Conservation (phyloP, 2,888 invertebrate genomes). For the Mactromeris polynyma region DNA sequence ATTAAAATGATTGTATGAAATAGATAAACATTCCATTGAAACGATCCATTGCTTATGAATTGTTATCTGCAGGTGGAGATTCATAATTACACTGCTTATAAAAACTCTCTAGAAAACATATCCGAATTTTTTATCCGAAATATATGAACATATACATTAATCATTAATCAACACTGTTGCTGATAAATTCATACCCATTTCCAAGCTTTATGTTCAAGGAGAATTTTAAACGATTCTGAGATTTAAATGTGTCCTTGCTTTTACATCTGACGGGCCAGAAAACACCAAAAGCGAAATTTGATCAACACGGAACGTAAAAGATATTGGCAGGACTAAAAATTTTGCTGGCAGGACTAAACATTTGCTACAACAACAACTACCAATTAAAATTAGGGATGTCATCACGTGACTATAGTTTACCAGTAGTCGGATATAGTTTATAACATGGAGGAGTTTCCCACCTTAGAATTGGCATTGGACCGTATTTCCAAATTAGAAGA, state of each 20-base stretch:
- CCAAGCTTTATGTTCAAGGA: no score
- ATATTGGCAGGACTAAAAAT: no score
- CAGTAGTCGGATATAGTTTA: no score
- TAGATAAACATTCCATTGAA: background rate
- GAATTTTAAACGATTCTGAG: background rate
- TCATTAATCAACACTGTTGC: no score
- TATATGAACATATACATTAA: background rate
- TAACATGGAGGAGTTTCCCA: constrained; percentile 69
- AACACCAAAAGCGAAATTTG: background rate
- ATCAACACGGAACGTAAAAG: no score
- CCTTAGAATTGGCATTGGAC: constrained; percentile 80
- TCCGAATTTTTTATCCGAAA: background rate
- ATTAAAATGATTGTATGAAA: background rate
- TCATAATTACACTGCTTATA: no score
- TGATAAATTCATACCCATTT: background rate
- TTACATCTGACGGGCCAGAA: background rate
- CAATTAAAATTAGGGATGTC: constrained; percentile 68
- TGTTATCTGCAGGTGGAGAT: background rate
- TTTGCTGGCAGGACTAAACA: no score
- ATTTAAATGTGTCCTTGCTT: background rate
- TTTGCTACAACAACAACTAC: no score
- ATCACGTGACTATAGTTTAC: no score
- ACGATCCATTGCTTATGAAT: background rate
- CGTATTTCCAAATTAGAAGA: no score
- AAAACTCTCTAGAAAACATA: background rate